These are phyloP conservation scores for Callorhinus ursinus DNA, from an alignment of 2,113 vertebrate species.

Conservation along the genomic window DNA sequence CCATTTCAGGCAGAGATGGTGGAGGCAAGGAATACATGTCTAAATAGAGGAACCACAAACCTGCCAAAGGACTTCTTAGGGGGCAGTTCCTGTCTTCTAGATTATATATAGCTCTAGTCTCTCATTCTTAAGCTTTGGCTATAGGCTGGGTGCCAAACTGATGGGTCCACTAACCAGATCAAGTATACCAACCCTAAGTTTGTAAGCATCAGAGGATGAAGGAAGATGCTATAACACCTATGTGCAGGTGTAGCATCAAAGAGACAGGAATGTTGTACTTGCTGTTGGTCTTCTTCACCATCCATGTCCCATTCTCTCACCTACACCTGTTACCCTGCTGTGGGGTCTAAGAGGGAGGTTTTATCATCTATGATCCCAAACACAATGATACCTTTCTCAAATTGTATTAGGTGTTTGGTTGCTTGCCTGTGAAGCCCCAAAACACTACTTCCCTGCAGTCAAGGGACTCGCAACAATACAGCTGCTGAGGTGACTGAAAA, in stretches of 20 bases:
- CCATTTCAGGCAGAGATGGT: background rate
- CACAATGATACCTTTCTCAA: slow-evolving; percentile 21
- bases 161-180: slow-evolving; percentile 20
- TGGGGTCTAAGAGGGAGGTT: background rate
- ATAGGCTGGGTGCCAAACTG: background rate
- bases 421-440: slow-evolving; percentile 47
- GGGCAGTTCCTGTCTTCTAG: background rate
- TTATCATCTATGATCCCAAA: background rate
- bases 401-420: slow-evolving; percentile 11
- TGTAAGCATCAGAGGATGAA: background rate
- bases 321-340: background rate
- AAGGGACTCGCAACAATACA: slow-evolving; percentile 61
- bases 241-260: background rate
- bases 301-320: background rate
- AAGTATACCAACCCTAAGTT: background rate
- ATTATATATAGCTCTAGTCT: background rate
- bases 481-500: slow-evolving; percentile 80
- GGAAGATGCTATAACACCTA: background rate
- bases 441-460: slow-evolving; percentile 12
- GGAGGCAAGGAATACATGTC: background rate
- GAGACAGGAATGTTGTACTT: background rate
- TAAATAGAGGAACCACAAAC: background rate
- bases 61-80: background rate
- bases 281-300: background rate
- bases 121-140: background rate